Conservation (phyloP, 2,888 invertebrate genomes). For the Arrhopalites spinosus region DNA sequence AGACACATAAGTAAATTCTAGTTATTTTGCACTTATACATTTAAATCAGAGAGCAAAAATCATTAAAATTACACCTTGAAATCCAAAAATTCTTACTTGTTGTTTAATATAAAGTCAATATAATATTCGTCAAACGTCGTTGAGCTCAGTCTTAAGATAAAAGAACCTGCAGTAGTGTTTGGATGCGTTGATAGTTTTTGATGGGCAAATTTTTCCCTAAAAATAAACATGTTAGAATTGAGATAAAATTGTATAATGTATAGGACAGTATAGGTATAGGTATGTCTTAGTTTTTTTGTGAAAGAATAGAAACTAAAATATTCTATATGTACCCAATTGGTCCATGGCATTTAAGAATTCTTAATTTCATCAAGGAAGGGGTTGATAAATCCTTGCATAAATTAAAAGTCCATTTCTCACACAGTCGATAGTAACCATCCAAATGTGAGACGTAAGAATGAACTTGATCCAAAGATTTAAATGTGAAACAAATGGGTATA, state of each 20-base stretch:
- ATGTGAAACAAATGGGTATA: conserved; percentile 76
- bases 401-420: conserved; percentile 89
- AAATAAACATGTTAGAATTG: conserved; percentile 47
- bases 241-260: neutral
- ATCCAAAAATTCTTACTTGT: conserved; percentile 68
- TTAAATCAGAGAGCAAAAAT: neutral
- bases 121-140: conserved; percentile 77
- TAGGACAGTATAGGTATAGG: neutral
- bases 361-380: conserved; percentile 75
- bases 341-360: conserved; percentile 81
- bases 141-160: conserved; percentile 81
- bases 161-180: conserved; percentile 75
- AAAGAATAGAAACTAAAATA: too few species aligned
- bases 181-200: conserved; percentile 80
- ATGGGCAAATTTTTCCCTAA: conserved; percentile 81
- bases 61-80: neutral
- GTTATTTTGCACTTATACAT: too few species aligned
- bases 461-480: conserved; percentile 69
- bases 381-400: conserved; percentile 80
- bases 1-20: neutral
- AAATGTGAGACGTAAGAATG: conserved; percentile 80
- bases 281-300: neutral
- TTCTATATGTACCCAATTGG: conserved; percentile 74
- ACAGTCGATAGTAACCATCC: conserved; percentile 85
- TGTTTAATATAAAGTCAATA: conserved; percentile 79